A percentile compares a stretch with the other conserved stretches of the same genome.
These are phyloP conservation scores for Lasioglossum vierecki DNA, from an alignment of 2,888 invertebrate genomes.

Conservation along the genomic window DNA sequence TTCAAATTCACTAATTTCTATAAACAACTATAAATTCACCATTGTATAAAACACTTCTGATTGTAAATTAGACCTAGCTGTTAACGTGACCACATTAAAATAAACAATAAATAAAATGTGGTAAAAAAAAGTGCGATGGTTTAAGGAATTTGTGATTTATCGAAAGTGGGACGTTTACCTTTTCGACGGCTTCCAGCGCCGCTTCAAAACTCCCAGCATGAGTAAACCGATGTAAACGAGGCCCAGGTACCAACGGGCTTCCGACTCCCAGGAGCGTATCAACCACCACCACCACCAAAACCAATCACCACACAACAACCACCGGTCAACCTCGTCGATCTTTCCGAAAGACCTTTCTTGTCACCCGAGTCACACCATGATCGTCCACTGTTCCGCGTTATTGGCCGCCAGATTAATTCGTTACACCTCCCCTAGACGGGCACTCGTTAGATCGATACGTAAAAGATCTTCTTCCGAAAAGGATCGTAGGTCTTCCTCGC, in stretches of 20 bases:
- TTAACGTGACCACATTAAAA: no score
- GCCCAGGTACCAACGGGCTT: slow-evolving; percentile 70
- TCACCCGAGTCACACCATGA: slow-evolving; percentile 67
- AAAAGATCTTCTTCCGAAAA: slow-evolving; percentile 17
- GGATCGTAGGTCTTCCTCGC: background rate
- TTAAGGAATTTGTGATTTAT: background rate
- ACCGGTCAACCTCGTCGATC: slow-evolving; percentile 60
- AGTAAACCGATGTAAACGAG: slow-evolving; percentile 71
- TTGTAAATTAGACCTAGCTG: no score
- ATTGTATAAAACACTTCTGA: no score
- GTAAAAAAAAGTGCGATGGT: no score
- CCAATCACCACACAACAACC: slow-evolving; percentile 70
- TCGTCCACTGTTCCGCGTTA: slow-evolving; percentile 41
- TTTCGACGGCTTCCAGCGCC: slow-evolving; percentile 82
- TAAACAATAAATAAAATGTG: no score
- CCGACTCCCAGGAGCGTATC: slow-evolving; percentile 68
- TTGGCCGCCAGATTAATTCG: slow-evolving; percentile 30
- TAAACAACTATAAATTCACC: no score
- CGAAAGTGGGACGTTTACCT: slow-evolving; percentile 66
- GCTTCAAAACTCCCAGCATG: slow-evolving; percentile 82
- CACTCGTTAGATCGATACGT: slow-evolving; percentile 28
- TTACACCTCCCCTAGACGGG: slow-evolving; percentile 12
- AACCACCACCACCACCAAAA: slow-evolving; percentile 69
- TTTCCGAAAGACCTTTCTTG: slow-evolving; percentile 57
- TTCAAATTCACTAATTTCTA: no score